Percentiles rank a stretch among this genome's conserved stretches.
Evolutionary conservation across 2,888 invertebrate genomes (phyloP).

Genomic region (Drosophila peninsularis): DNA sequence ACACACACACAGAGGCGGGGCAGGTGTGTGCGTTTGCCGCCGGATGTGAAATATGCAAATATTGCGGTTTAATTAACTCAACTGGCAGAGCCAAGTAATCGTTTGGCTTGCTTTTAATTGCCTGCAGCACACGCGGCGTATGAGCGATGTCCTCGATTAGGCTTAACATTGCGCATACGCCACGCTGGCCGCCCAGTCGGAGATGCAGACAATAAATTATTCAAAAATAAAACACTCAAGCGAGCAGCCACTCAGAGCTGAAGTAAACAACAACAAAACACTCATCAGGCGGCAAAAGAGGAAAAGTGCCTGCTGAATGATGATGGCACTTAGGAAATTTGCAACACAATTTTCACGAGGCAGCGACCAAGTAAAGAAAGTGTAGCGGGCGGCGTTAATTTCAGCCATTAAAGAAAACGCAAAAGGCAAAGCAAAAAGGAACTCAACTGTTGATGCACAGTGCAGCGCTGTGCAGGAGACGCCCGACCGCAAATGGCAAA

Average conservation of each 20-base stretch:
- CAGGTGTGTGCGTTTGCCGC: conserved; percentile 4
- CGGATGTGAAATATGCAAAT: conserved; percentile 72
- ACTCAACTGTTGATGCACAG: conserved; percentile 50
- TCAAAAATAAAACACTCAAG: conserved; percentile 67
- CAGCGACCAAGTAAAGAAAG: conserved; percentile 33
- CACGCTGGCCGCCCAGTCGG: conserved; percentile 14
- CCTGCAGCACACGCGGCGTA: conserved; percentile 57
- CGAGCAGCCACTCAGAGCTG: conserved; percentile 33
- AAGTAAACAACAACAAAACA: conserved; percentile 75
- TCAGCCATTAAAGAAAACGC: conserved; percentile 57
- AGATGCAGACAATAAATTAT: conserved; percentile 57
- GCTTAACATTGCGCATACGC: conserved; percentile 53
- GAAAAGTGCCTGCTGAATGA: conserved; percentile 48
- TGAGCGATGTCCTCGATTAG: conserved; percentile 47
- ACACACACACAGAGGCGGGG: neutral
- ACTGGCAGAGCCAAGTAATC: conserved; percentile 50
- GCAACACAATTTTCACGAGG: conserved; percentile 65
- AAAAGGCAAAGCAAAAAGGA: conserved; percentile 21
- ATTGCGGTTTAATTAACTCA: conserved; percentile 79
- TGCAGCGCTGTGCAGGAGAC: conserved; percentile 26
- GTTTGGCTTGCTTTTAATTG: conserved; percentile 67
- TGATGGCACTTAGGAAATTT: conserved; percentile 63
- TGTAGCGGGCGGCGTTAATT: conserved; percentile 61
- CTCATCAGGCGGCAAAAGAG: conserved; percentile 38
- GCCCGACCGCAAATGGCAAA: conserved; percentile 59